Conservation (phyloP, 2,888 invertebrate species). For the Diploptera punctata region DNA sequence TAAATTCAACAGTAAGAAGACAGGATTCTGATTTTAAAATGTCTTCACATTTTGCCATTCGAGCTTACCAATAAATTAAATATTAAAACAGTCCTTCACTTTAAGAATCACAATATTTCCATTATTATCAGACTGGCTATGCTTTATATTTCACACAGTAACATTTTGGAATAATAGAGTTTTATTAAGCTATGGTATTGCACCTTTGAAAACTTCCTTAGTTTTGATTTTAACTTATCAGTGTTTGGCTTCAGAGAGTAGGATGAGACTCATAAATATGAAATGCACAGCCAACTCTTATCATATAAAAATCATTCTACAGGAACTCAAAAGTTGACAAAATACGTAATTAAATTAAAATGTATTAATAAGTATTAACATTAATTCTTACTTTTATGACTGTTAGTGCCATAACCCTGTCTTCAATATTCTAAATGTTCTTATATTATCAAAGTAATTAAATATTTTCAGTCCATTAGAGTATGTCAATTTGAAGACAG, state of each 20-base stretch:
- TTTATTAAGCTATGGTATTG: too few species aligned
- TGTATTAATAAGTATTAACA: background rate
- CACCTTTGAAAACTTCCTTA: too few species aligned
- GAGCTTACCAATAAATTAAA: too few species aligned
- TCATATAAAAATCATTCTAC: background rate
- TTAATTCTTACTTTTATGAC: background rate
- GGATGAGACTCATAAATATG: background rate
- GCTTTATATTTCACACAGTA: background rate
- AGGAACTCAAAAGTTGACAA: conserved; percentile 18
- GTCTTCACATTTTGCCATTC: too few species aligned
- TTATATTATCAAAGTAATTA: too few species aligned
- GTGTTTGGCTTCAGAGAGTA: background rate
- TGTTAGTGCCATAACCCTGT: background rate
- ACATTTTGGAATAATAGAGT: too few species aligned
- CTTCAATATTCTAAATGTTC: background rate
- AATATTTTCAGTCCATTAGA: too few species aligned
- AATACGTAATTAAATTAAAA: background rate
- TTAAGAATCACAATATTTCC: background rate
- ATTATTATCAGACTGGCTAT: background rate
- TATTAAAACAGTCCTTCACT: background rate
- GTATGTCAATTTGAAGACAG: background rate
- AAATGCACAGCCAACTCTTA: conserved; percentile 22
- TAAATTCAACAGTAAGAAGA: too few species aligned
- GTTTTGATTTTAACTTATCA: too few species aligned
- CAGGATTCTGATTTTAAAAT: too few species aligned